A percentile compares a stretch with the other conserved stretches of the same genome.
phyloP scores from a whole-genome alignment of 2,113 vertebrate species.

The Mohoua ochrocephala region DNA sequence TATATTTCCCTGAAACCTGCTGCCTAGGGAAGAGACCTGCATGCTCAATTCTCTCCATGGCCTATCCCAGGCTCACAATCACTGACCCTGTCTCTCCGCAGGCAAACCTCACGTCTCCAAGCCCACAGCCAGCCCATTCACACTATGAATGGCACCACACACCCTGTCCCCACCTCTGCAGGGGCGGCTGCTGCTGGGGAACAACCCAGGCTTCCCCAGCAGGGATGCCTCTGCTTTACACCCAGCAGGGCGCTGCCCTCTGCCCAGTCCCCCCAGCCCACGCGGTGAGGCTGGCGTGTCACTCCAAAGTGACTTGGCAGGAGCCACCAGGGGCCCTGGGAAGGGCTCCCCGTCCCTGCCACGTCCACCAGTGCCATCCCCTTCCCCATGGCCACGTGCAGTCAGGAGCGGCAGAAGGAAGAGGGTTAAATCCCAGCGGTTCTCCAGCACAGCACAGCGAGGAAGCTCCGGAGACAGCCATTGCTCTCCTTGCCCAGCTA shows the following conservation, averaged over 20 bases:
- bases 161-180: not conserved
- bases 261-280: not conserved
- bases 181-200: fast-evolving
- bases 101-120: fast-evolving
- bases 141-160: fast-evolving
- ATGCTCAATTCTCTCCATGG: not conserved
- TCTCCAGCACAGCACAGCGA: not conserved
- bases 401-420: fast-evolving
- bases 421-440: not conserved
- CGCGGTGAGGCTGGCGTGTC: fast-evolving
- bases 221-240: not conserved
- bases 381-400: not conserved
- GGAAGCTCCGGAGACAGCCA: not conserved
- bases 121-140: not conserved
- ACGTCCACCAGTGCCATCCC: not conserved
- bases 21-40: not conserved
- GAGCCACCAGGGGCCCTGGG: not conserved
- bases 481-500: not conserved
- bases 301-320: not conserved
- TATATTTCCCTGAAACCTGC: not conserved
- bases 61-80: not conserved
- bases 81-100: not conserved
- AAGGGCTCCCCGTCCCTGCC: not conserved
- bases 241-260: not conserved
- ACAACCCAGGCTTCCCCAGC: not conserved